Evolutionary conservation across 2,113 vertebrate species (phyloP), one percentile per base, ranked within the genome.

Genomic region (Raja brachyura): DNA sequence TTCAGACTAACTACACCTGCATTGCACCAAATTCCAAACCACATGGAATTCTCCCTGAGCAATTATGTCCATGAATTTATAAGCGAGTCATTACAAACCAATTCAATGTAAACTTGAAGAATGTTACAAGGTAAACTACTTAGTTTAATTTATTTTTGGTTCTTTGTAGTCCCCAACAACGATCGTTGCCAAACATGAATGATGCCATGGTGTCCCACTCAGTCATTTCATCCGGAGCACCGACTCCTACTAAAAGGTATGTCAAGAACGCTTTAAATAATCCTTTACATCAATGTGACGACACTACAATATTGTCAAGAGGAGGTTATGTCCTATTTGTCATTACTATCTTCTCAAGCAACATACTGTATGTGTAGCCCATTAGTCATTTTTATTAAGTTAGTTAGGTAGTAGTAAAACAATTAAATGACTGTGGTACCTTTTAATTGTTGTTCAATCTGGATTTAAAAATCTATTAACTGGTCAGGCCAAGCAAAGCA

Each of bases 191-290:
- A 95, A 93, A 97, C 95, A 98, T 98, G 98, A 98, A 98, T 16
- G 98, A 99, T 95, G 95, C 97, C 94, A 93, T 98, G 96, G 96
- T 97, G 94, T 96, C 95, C 93, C 96, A 96, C 93, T 92, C 90
- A 48, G 90, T 92, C 8, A 94, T 96, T 95, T 98, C 98, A 94
- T 98, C 98, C 0, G 98, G 97, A 95, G 97, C 96, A 0, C 97
- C 98, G 11, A 98, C 98, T 0, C 98, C 98, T 0, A 98, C 97
- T 20, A 98, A 98, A 96, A 99, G 98, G 98, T 99, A 97, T 73
- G 94, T 94, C 59, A 75, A 48, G 59, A 92, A 18, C 54, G 48
- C 66, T 92, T 93, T 93, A 14, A 61, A n/a, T 66, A 54, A 63
- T 78, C 76, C 48, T 68, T 78, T 25, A 31, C 59, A 11, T 79